Evolutionary conservation across 2,888 invertebrate species (phyloP).

Genomic region (Brenthis ino): DNA sequence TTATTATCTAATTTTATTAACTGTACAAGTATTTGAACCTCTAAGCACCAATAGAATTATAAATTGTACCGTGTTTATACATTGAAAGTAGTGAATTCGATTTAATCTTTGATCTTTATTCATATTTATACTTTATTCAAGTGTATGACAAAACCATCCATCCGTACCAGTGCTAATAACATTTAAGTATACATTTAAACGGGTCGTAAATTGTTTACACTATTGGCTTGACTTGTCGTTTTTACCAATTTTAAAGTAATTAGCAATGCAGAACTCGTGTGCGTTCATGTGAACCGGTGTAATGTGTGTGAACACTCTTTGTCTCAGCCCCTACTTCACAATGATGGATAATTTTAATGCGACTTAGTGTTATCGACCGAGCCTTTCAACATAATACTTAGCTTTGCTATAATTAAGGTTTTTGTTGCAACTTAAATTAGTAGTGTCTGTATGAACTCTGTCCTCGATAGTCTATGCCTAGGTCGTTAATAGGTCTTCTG

Average conservation of each 20-base stretch:
- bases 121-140: no score
- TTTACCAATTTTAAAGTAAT: constrained; percentile 19
- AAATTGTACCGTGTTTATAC: no score
- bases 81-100: no score
- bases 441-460: constrained; percentile 11
- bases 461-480: constrained; percentile 2
- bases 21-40: no score
- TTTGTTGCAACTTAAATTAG: constrained; percentile 15
- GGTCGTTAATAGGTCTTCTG: not conserved
- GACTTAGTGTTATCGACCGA: constrained; percentile 24
- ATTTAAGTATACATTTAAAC: not conserved
- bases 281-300: constrained; percentile 36
- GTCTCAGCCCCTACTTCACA: constrained; percentile 25
- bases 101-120: no score
- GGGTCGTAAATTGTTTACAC: not conserved
- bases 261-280: constrained; percentile 19
- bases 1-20: no score
- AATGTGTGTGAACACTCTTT: constrained; percentile 37
- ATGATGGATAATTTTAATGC: constrained; percentile 29
- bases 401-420: constrained; percentile 16
- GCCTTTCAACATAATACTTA: constrained; percentile 4
- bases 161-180: no score
- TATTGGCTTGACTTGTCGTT: not conserved
- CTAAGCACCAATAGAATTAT: no score
- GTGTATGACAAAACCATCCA: no score